Base-by-base conservation (phyloP, 2,888 invertebrate genomes). In the Dascillus cervinus region DNA sequence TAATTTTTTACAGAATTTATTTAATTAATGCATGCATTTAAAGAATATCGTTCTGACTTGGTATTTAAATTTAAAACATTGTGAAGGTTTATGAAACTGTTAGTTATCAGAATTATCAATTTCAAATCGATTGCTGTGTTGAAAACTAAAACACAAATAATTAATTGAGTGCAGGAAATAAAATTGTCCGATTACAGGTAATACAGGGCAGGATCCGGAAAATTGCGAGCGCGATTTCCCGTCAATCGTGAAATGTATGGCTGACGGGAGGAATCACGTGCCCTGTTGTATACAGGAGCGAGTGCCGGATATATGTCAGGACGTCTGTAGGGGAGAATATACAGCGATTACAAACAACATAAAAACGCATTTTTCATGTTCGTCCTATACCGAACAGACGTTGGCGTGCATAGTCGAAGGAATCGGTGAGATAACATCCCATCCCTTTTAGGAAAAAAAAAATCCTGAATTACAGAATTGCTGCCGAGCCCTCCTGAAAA, bases 291-390 rank as follows among this genome's bases (percentile, higher is more conserved):
- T 82, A 11, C 78, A 79, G 44, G 85, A 86, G 56, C 72, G 78
- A 33, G 82, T 88, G 11, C 88, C 88, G 0, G 85, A 86, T 58
- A 77, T 87, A 46, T 88, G 88, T 56, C 86, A 85, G 54, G 86
- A 87, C 45, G 84, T 88, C 43, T 88, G 88, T 55, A 70, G 84
- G 1, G 88, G 88, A 13, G 85, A 87, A 58, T 88, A 87, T 62
- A 85, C 85, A 0, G 78, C 84, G 1, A 86, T 86, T 39, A 85
- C 85, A 0, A 85, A 87, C 56, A 81, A 81, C 51, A 79, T 88
- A 36, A 82, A 82, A 60, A 85, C 86, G 0, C 84, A 88, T 51
- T 85, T 87, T 59, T 85, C 85, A 2, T 88, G 88, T 56, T 81
- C 86, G 0, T 74, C 83, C 1, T 85, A 86, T 51, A 87, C 87